Evolutionary conservation across 2,888 invertebrate genomes (phyloP).

Genomic region (Notocelia uddmanniana): DNA sequence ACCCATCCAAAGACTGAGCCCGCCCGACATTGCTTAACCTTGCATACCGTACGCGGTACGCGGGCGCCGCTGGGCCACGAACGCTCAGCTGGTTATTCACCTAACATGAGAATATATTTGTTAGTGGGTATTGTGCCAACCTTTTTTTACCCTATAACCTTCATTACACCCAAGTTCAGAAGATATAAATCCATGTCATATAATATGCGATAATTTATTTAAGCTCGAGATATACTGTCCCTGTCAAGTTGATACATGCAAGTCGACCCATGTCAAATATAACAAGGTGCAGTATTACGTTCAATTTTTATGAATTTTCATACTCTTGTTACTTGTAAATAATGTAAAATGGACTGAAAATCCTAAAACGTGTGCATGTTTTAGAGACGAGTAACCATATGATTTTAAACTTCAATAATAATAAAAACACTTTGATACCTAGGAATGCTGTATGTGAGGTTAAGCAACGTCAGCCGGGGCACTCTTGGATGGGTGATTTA

Average conservation of each 20-base stretch:
- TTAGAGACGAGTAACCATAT: background rate
- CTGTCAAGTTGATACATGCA: conserved; percentile 81
- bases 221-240: conserved; percentile 77
- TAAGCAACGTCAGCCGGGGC: too few relatives aligned
- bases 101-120: too few relatives aligned
- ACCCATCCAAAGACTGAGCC: too few relatives aligned
- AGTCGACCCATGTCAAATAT: conserved; percentile 79
- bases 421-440: too few relatives aligned
- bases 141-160: background rate
- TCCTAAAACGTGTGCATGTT: background rate
- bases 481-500: too few relatives aligned
- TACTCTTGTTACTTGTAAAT: conserved; percentile 35
- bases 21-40: too few relatives aligned
- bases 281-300: conserved; percentile 52
- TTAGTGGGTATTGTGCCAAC: background rate
- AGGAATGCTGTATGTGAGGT: too few relatives aligned
- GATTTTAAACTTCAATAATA: background rate
- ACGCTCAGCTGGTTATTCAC: too few relatives aligned
- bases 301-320: conserved; percentile 48
- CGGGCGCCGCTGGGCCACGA: too few relatives aligned
- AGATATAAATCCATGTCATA: conserved; percentile 65
- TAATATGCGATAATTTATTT: conserved; percentile 78
- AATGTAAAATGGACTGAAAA: conserved; percentile 9
- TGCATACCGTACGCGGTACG: too few relatives aligned
- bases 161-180: conserved; percentile 46